Evolutionary conservation across 2,113 vertebrate genomes (phyloP), one percentile per base, ranked within the genome.

Genomic region (Mastomys coucha): DNA sequence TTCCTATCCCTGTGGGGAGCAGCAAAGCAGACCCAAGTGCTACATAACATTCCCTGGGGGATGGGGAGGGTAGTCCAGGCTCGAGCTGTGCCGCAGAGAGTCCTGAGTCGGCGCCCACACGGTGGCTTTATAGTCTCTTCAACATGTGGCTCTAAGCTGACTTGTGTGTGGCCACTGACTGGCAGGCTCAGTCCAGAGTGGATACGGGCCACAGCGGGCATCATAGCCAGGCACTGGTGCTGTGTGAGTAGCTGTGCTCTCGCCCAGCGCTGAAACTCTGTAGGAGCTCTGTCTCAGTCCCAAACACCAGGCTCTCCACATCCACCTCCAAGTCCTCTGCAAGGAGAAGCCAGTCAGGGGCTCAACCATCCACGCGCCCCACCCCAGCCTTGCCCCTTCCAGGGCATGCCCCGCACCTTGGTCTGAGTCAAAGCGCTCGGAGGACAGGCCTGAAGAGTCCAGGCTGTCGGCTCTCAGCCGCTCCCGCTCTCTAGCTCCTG

Each of bases 311-410:
- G 51, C 99, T 99, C 39, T 99, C 99, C 98, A 99, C 99, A 0
- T 99, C 99, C 67, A 99, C 98, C 96, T 99, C 99, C 0, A 98
- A 98, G 17, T 99, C 99, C 98, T 99, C 99, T 99, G 99, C n/a
- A 97, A 24, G 12, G 39, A 6, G 39, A 56, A 75, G 17, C 26
- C 76, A 0, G 12, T 98, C 80, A 96, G 89, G 31, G 75, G 53
- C 65, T 19, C 10, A 28, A 82, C 96, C 36, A 0, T 65, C 51
- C 73, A n/a, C 20, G 3, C 0, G 1, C 17, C 73, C 94, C 7
- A 1, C 24, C 36, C 75, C 80, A 60, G 53, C 78, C 73, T 45
- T 5, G 1, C 7, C 84, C 65, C 7, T 7, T 12, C 42, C 2
- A 0, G n/a, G 51, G 4, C 70, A 20, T 20, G 7, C 36, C 75